Base-by-base conservation (phyloP, 2,797 vertebrate species). In the Coranthus polyacanthus region DNA sequence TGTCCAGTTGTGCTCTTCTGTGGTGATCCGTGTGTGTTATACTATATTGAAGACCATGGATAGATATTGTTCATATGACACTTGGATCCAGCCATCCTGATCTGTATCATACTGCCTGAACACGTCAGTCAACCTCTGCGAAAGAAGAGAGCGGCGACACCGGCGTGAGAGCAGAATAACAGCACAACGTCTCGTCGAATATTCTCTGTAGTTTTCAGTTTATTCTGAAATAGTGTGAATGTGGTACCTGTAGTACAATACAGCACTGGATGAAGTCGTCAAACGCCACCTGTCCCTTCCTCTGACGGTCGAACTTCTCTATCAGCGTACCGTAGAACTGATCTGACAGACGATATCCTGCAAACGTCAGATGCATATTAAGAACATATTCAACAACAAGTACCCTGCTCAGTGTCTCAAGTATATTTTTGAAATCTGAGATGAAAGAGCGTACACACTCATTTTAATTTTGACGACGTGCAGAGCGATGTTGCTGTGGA, bases 241-340 rank as follows among this genome's bases (percentile, higher is more conserved):
- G 0, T 17, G 15, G 92, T 93, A 99, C 98, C 97, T 99, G 98
- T 84, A 99, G 82, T 76, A 99, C 96, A 63, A 99, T 97, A 79
- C 98, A 99, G 85, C 98, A 98, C 88, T 99, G 98, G 89, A 99
- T 98, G 91, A 99, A 99, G 92, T 99, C 98, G 76, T 99, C 98
- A 26, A 99, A 99, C 54, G 98, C 98, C 59, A 99, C 95, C 78
- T 99, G 98, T 59, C 95, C 95, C 89, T 95, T 96, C 82, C 95
- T 97, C 89, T 99, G 98, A 34, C 98, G 93, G 91, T 99, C 98
- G 22, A 99, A 99, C 87, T 99, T 99, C 26, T 96, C 95, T 76
- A 99, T 98, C 75, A 99, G 96, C 12, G 97, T 95, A 78, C 94
- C 92, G 0, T 98, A 98, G 91, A 99, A 99, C 74, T 98, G 97